phyloP scores from a whole-genome alignment of 2,888 invertebrate species.

The Mallateleia sp. region DNA sequence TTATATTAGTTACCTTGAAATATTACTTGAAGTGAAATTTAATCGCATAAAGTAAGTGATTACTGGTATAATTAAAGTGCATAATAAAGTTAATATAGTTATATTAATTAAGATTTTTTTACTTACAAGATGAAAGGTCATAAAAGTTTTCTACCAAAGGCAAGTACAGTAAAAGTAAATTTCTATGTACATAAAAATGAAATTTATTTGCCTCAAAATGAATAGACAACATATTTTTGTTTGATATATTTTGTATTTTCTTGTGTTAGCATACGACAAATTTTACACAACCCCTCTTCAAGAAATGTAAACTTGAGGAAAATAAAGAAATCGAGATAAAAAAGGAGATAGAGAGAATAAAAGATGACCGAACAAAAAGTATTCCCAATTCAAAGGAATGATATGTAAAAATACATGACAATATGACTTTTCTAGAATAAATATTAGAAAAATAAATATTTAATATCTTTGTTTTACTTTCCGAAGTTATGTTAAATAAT shows the following conservation, averaged over 20 bases:
- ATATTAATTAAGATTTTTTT: too few species aligned
- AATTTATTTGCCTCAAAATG: not conserved
- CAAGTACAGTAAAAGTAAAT: not conserved
- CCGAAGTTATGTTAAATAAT: not conserved
- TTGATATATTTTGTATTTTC: not conserved
- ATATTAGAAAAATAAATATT: not conserved
- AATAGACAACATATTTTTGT: not conserved
- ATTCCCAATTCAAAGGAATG: constrained; percentile 4
- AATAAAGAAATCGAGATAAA: constrained; percentile 10
- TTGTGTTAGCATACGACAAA: not conserved
- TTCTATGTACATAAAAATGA: constrained; percentile 2
- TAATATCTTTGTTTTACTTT: not conserved
- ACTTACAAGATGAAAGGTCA: too few species aligned
- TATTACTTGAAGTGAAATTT: too few species aligned
- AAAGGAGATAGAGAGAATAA: constrained; percentile 2
- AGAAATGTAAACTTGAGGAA: constrained; percentile 21
- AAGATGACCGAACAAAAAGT: constrained; percentile 3
- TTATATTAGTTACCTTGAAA: too few species aligned
- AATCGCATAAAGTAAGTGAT: too few species aligned
- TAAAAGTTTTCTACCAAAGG: too few species aligned
- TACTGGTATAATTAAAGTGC: too few species aligned
- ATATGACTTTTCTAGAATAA: constrained; percentile 8
- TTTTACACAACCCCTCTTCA: not conserved
- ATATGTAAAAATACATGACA: constrained; percentile 19
- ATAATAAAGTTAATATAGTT: too few species aligned